Evolutionary conservation across 2,113 vertebrate genomes (phyloP).

Genomic region (Arizona elegans): DNA sequence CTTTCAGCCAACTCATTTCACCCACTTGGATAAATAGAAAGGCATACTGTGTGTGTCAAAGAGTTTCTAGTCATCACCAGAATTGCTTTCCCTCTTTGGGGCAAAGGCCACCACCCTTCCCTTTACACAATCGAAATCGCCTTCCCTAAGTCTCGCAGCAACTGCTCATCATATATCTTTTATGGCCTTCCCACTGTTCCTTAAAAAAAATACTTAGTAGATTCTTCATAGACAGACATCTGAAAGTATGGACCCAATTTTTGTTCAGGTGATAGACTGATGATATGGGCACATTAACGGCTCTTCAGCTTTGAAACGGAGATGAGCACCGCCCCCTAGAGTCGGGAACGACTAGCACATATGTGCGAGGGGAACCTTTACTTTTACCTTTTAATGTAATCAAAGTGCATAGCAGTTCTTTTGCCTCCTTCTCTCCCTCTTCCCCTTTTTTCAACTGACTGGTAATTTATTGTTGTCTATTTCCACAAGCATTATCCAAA

Average conservation of each 20-base stretch:
- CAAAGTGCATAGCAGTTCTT: not conserved
- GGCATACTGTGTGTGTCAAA: not conserved
- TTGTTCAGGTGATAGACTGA: not conserved
- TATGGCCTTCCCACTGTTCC: not conserved
- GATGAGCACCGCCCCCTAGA: too few species aligned
- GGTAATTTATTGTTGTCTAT: not conserved
- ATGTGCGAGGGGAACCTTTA: too few species aligned
- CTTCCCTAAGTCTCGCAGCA: not conserved
- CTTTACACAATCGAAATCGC: not conserved
- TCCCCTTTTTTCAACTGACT: not conserved
- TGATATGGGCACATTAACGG: not conserved
- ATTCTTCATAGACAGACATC: not conserved
- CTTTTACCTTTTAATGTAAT: not conserved
- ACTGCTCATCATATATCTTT: not conserved
- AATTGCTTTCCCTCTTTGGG: not conserved
- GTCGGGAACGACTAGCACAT: too few species aligned
- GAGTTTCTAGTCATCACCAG: not conserved
- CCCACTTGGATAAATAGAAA: not conserved
- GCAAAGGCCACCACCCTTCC: not conserved
- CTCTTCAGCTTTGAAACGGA: too few species aligned
- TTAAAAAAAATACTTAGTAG: not conserved
- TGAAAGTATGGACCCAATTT: not conserved
- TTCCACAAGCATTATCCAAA: constrained; percentile 7
- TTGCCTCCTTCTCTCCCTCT: not conserved
- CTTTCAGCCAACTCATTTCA: not conserved